phyloP scores from a whole-genome alignment of 1,140 invertebrate species.

The Potamilus streckersoni region DNA sequence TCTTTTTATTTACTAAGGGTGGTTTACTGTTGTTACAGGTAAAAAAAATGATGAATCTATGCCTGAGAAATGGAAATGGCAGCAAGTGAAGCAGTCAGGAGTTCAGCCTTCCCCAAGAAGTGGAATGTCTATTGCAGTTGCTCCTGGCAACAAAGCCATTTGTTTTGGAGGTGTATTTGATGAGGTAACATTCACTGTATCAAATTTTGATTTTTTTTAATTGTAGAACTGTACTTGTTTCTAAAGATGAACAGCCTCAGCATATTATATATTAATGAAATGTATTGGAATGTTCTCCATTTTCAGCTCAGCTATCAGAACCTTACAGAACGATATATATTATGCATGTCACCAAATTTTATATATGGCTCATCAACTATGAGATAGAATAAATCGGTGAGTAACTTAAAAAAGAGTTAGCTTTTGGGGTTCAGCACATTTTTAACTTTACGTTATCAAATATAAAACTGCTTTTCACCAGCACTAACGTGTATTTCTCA shows the following conservation, averaged over 20 bases:
- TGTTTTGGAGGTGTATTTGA: slow-evolving; percentile 85
- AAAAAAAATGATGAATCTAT: slow-evolving; percentile 44
- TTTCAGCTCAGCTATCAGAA: background rate
- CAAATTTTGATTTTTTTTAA: background rate
- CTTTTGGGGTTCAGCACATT: too few species aligned
- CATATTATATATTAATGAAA: background rate
- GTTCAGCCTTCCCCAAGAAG: slow-evolving; percentile 76
- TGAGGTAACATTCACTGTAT: slow-evolving; percentile 43
- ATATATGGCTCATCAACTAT: too few species aligned
- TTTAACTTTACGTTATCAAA: too few species aligned
- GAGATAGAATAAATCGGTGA: too few species aligned
- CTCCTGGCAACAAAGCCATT: slow-evolving; percentile 75
- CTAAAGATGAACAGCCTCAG: background rate
- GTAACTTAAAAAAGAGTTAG: too few species aligned
- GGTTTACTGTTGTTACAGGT: slow-evolving; percentile 22
- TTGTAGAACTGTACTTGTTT: too few species aligned
- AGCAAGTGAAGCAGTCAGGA: slow-evolving; percentile 77
- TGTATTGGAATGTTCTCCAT: background rate
- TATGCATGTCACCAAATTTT: background rate
- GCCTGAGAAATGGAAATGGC: slow-evolving; percentile 81
- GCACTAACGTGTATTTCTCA: too few species aligned
- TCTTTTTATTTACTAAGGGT: too few species aligned
- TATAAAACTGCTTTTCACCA: too few species aligned
- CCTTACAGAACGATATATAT: background rate
- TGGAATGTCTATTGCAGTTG: slow-evolving; percentile 72